Evolutionary conservation across 1,140 invertebrate species (phyloP).

Genomic region (Chlorops oryzae): DNA sequence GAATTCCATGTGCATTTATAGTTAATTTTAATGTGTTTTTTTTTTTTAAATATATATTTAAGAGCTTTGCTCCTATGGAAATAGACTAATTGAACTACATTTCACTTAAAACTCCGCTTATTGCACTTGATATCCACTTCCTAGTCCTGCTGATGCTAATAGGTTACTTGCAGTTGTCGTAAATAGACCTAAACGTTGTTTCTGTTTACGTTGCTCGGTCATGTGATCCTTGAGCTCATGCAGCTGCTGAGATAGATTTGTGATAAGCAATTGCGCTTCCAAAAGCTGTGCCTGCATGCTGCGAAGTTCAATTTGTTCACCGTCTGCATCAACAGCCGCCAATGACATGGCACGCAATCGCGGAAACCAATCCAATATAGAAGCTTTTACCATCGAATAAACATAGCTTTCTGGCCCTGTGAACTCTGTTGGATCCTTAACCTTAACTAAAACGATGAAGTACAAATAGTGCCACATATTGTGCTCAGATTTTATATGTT

Average conservation of each 20-base stretch:
- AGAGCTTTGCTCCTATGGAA: no score
- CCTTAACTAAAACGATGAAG: slow-evolving; percentile 96
- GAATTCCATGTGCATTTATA: no score
- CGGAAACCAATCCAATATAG: slow-evolving; percentile 95
- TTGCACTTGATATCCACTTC: slow-evolving; percentile 32
- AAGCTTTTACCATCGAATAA: slow-evolving; percentile 82
- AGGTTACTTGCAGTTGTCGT: slow-evolving; percentile 50
- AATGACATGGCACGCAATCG: slow-evolving; percentile 89
- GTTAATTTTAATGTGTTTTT: no score
- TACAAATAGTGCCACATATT: slow-evolving; percentile 99
- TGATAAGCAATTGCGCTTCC: slow-evolving; percentile 72
- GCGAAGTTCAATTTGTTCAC: slow-evolving; percentile 84
- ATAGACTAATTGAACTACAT: no score
- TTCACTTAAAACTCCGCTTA: no score
- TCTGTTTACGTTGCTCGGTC: slow-evolving; percentile 91
- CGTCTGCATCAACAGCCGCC: slow-evolving; percentile 82
- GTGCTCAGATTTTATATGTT: slow-evolving; percentile 94
- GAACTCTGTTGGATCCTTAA: slow-evolving; percentile 98
- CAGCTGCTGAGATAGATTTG: slow-evolving; percentile 76
- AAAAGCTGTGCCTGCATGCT: slow-evolving; percentile 83
- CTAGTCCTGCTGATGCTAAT: no score
- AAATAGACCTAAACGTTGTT: slow-evolving; percentile 79
- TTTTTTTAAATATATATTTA: no score
- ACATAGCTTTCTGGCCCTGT: slow-evolving; percentile 99
- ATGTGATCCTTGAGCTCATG: slow-evolving; percentile 90